A percentile compares a stretch with the other conserved stretches of the same genome.
Evolutionary conservation across 2,797 vertebrate species (phyloP).

Genomic region (Lagocephalus sceleratus): DNA sequence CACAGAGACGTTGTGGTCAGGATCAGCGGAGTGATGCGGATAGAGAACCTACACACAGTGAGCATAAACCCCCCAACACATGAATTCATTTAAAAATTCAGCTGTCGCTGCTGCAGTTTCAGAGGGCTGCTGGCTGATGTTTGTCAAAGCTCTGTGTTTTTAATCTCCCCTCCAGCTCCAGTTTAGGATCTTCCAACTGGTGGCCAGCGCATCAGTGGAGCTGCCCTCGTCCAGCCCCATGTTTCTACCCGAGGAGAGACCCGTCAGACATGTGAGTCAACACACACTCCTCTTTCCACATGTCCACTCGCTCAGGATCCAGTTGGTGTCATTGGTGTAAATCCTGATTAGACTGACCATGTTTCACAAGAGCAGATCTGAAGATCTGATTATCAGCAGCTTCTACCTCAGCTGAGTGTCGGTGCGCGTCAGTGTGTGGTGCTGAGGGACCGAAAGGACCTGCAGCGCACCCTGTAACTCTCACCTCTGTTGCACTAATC

Average conservation of each 20-base stretch:
- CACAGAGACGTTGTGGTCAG: slow-evolving; percentile 77
- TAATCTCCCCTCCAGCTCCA: slow-evolving; percentile 81
- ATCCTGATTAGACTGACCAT: too few species aligned
- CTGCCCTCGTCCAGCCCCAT: slow-evolving; percentile 83
- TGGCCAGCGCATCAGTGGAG: slow-evolving; percentile 80
- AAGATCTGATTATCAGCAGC: background rate
- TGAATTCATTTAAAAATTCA: too few species aligned
- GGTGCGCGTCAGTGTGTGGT: slow-evolving; percentile 54
- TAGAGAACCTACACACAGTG: slow-evolving; percentile 85
- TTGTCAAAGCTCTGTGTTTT: slow-evolving; percentile 16
- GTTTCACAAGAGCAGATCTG: slow-evolving; percentile 1
- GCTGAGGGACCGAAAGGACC: slow-evolving; percentile 82
- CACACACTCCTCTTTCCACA: slow-evolving; percentile 11
- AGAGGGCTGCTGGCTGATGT: background rate
- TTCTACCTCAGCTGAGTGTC: slow-evolving; percentile 7
- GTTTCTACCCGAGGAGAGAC: slow-evolving; percentile 87
- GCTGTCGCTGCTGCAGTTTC: slow-evolving; percentile 6
- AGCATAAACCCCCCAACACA: slow-evolving; percentile 51
- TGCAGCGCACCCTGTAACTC: slow-evolving; percentile 50
- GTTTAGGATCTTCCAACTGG: slow-evolving; percentile 88
- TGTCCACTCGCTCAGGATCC: slow-evolving; percentile 12
- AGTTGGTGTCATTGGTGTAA: too few species aligned
- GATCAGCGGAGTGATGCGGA: slow-evolving; percentile 81
- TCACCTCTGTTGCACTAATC: slow-evolving; percentile 14
- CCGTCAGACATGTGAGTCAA: slow-evolving; percentile 87